Percentiles rank a stretch among this genome's conserved stretches.
Evolutionary conservation across 2,797 vertebrate genomes (phyloP).

Genomic region (Pangasius djambal): DNA sequence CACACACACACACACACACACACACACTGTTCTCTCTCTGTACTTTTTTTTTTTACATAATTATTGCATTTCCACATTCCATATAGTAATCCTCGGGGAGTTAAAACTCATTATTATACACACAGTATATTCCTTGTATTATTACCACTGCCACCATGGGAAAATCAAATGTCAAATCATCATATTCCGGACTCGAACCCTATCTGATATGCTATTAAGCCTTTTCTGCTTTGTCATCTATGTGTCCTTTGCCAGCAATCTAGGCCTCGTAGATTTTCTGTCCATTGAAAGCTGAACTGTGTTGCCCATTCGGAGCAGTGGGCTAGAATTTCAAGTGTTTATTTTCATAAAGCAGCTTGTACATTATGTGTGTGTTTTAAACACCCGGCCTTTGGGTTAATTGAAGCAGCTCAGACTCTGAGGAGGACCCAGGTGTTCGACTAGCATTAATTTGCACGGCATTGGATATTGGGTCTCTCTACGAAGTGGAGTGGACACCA

Average conservation of each 20-base stretch:
- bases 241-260: slow-evolving; percentile 33
- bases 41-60: slow-evolving; percentile 26
- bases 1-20: background rate
- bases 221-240: slow-evolving; percentile 29
- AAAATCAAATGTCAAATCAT: slow-evolving; percentile 31
- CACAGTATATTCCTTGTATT: slow-evolving; percentile 1
- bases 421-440: slow-evolving; percentile 55
- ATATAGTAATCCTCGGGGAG: background rate
- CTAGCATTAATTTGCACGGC: slow-evolving; percentile 40
- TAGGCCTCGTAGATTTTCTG: slow-evolving; percentile 35
- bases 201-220: slow-evolving; percentile 21
- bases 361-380: slow-evolving; percentile 37
- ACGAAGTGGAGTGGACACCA: slow-evolving; percentile 8
- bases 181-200: slow-evolving; percentile 8
- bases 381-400: slow-evolving; percentile 51
- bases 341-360: slow-evolving; percentile 51
- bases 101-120: slow-evolving; percentile 20
- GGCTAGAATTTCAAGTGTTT: slow-evolving; percentile 54
- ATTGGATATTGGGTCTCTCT: background rate
- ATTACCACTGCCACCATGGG: background rate
- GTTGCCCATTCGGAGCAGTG: slow-evolving; percentile 17
- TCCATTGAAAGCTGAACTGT: slow-evolving; percentile 12
- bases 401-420: slow-evolving; percentile 45
- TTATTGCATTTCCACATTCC: slow-evolving; percentile 13
- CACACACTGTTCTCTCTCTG: background rate